These are phyloP conservation scores for Cheilosia variabilis DNA, from an alignment of 2,888 invertebrate species.

Conservation along the genomic window DNA sequence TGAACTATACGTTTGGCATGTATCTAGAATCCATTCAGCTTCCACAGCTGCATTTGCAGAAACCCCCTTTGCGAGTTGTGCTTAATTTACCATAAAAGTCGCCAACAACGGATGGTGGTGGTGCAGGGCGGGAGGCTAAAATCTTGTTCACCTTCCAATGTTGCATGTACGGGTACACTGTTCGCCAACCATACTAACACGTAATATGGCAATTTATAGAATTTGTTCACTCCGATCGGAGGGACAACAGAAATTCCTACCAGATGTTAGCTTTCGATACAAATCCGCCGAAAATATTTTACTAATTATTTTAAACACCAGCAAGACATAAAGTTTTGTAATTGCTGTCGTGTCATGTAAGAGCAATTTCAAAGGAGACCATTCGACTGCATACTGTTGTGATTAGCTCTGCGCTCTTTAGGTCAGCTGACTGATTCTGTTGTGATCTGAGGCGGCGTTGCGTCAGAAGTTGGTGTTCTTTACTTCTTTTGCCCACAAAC, in stretches of 20 bases:
- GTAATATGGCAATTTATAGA: slow-evolving; percentile 32
- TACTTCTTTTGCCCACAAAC: slow-evolving; percentile 11
- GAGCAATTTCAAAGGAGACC: slow-evolving; percentile 30
- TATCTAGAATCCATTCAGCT: slow-evolving; percentile 49
- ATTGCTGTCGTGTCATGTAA: slow-evolving; percentile 68
- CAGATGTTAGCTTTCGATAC: slow-evolving; percentile 41
- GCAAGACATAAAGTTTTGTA: slow-evolving; percentile 65
- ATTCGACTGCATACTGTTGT: neutral
- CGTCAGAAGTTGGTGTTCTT: slow-evolving; percentile 54
- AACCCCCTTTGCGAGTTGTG: slow-evolving; percentile 11
- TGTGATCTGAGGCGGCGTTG: slow-evolving; percentile 46
- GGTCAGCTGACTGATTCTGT: slow-evolving; percentile 51
- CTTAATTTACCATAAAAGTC: slow-evolving; percentile 64
- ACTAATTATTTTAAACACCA: slow-evolving; percentile 70
- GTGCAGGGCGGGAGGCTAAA: neutral
- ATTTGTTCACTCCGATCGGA: slow-evolving; percentile 39
- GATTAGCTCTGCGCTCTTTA: slow-evolving; percentile 50
- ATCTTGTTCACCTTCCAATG: slow-evolving; percentile 73
- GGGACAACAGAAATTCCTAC: slow-evolving; percentile 25
- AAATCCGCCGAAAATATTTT: neutral
- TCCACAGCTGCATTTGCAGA: slow-evolving; percentile 39
- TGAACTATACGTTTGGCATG: slow-evolving; percentile 30
- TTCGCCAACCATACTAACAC: slow-evolving; percentile 6
- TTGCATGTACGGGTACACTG: slow-evolving; percentile 53
- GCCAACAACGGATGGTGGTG: slow-evolving; percentile 9